Evolutionary conservation across 1,140 invertebrate species (phyloP).

Genomic region (Tetragonula clypearis): DNA sequence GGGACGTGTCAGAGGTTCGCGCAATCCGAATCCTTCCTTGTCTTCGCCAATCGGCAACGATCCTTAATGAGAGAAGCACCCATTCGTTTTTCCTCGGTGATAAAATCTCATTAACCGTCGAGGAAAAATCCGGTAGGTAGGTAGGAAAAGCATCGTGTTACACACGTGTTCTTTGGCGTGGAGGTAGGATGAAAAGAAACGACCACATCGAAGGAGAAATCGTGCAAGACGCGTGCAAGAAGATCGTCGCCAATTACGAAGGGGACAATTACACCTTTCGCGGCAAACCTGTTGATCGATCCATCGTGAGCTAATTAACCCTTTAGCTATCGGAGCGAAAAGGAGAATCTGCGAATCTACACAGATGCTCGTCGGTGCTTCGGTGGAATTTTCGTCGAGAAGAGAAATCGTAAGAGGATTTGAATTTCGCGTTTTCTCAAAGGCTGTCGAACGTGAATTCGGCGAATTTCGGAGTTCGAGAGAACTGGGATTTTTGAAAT

Average conservation of each 20-base stretch:
- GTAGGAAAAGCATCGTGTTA: not conserved
- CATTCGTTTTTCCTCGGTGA: not conserved
- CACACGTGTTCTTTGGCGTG: not conserved
- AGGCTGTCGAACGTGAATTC: too few species aligned
- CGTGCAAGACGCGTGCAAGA: not conserved
- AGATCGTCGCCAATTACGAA: conserved; percentile 24
- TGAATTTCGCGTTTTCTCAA: too few species aligned
- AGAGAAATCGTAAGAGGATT: too few species aligned
- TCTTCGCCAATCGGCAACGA: conserved; percentile 1
- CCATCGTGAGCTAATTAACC: conserved; percentile 23
- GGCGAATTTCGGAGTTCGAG: too few species aligned
- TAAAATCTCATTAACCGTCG: not conserved
- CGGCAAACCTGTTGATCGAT: not conserved
- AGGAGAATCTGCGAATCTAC: too few species aligned
- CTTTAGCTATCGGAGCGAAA: not conserved
- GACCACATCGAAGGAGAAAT: conserved; percentile 5
- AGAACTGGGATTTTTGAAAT: too few species aligned
- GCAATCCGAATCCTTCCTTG: conserved; percentile 1
- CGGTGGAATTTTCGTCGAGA: too few species aligned
- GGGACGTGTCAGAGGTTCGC: not conserved
- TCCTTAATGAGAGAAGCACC: conserved; percentile 31
- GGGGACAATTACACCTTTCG: conserved; percentile 35
- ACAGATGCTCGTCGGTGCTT: too few species aligned
- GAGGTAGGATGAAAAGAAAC: not conserved
- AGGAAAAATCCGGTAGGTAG: not conserved